Evolutionary conservation across 2,113 vertebrate species (phyloP).

Genomic region (Passer domesticus): DNA sequence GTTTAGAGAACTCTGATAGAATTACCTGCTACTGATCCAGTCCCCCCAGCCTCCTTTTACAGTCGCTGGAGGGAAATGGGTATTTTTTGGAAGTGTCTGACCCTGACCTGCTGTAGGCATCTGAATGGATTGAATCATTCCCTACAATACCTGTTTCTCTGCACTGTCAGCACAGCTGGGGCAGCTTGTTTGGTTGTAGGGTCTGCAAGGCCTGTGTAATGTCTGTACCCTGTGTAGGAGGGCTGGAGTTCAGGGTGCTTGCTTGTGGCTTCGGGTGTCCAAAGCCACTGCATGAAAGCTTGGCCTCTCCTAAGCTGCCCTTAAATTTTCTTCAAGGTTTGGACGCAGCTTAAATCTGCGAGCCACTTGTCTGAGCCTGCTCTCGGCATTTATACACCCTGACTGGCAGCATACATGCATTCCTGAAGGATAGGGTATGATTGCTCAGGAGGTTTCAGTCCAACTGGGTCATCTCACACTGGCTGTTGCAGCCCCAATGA

Average conservation of each 20-base stretch:
- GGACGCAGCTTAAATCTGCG: not conserved
- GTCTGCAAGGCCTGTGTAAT: not conserved
- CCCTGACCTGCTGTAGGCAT: not conserved
- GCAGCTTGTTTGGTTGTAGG: not conserved
- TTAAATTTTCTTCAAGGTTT: slow-evolving; percentile 30
- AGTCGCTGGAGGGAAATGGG: not conserved
- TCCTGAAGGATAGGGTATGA: not conserved
- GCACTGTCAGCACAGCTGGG: not conserved
- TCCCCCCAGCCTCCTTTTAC: not conserved
- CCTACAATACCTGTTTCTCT: not conserved
- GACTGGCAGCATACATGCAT: not conserved
- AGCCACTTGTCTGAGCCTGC: slow-evolving; percentile 20
- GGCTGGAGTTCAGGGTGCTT: not conserved
- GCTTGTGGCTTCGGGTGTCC: not conserved
- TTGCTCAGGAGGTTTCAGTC: not conserved
- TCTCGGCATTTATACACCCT: not conserved
- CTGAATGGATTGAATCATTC: not conserved
- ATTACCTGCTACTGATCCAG: not conserved
- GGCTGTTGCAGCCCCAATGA: not conserved
- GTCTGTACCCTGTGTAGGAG: not conserved
- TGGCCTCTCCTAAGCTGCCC: not conserved
- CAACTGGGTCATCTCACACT: not conserved
- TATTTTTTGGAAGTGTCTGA: not conserved
- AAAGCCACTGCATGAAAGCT: not conserved
- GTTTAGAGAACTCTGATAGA: not conserved